Evolutionary conservation across 2,113 vertebrate genomes (phyloP).

Genomic region (Pelmatolapia mariae): DNA sequence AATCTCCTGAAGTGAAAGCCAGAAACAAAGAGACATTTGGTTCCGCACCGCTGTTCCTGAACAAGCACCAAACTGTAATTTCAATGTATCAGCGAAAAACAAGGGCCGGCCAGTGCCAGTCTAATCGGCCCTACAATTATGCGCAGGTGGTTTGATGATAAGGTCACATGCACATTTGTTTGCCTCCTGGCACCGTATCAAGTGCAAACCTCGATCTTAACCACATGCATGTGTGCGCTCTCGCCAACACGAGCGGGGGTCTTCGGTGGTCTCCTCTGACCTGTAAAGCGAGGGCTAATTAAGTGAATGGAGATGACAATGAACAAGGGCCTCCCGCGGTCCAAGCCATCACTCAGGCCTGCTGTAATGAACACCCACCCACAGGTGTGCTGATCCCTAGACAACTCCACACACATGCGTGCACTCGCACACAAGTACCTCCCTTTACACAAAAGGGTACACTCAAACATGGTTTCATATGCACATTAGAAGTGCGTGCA

Average conservation of each 20-base stretch:
- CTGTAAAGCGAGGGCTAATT: slow-evolving; percentile 65
- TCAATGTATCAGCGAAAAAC: slow-evolving; percentile 29
- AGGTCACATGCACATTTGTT: background rate
- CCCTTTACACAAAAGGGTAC: background rate
- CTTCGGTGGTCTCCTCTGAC: slow-evolving; percentile 37
- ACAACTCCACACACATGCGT: background rate
- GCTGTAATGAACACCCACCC: slow-evolving; percentile 67
- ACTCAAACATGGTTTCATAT: background rate
- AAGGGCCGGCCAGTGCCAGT: slow-evolving; percentile 29
- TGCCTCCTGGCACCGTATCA: slow-evolving; percentile 19
- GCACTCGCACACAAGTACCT: background rate
- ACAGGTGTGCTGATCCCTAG: slow-evolving; percentile 62
- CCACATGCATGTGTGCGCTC: slow-evolving; percentile 1
- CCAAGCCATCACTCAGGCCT: slow-evolving; percentile 66
- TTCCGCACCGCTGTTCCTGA: slow-evolving; percentile 17
- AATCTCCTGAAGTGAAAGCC: slow-evolving; percentile 43
- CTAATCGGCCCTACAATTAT: slow-evolving; percentile 49
- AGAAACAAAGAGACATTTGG: slow-evolving; percentile 38
- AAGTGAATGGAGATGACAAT: slow-evolving; percentile 66
- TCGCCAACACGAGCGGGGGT: background rate
- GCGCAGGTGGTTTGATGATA: slow-evolving; percentile 59
- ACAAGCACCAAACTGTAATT: slow-evolving; percentile 43
- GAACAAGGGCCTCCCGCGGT: slow-evolving; percentile 61
- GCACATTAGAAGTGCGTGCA: background rate
- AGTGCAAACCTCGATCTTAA: slow-evolving; percentile 6